phyloP scores from a whole-genome alignment of 2,888 invertebrate species.

The Calameuta idolon region DNA sequence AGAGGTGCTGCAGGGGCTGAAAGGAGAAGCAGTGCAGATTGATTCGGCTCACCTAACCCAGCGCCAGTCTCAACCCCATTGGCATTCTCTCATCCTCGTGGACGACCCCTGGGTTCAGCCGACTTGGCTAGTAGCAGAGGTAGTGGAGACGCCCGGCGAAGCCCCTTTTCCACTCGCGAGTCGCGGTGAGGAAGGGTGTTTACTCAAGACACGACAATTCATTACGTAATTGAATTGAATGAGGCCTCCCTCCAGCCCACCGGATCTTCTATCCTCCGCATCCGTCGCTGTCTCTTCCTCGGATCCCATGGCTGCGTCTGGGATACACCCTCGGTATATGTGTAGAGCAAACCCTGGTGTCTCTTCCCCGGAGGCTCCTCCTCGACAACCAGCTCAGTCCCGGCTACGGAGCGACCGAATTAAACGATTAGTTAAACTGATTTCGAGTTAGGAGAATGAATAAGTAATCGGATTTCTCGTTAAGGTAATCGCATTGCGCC shows the following conservation, averaged over 20 bases:
- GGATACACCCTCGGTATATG: constrained; percentile 4
- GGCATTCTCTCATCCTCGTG: not conserved
- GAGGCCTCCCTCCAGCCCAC: constrained; percentile 46
- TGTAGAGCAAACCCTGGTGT: constrained; percentile 16
- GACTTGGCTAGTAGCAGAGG: not conserved
- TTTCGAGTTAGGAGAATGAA: constrained; percentile 68
- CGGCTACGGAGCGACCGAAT: constrained; percentile 57
- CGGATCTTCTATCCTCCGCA: constrained; percentile 9
- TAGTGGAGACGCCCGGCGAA: not conserved
- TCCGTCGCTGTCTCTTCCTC: constrained; percentile 18
- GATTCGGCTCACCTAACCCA: constrained; percentile 38
- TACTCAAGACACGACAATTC: constrained; percentile 68
- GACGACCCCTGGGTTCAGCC: not conserved
- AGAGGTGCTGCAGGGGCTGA: not conserved
- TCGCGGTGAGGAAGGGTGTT: constrained; percentile 63
- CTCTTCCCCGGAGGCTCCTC: not conserved
- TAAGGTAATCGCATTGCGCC: constrained; percentile 67
- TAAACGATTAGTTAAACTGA: constrained; percentile 69
- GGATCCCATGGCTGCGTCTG: not conserved
- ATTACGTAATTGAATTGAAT: constrained; percentile 68
- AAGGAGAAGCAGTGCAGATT: constrained; percentile 35
- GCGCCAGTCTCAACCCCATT: not conserved
- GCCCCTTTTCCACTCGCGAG: constrained; percentile 38
- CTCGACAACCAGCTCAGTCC: not conserved
- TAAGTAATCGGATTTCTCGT: constrained; percentile 69